Percentiles rank a stretch among this genome's conserved stretches.
Evolutionary conservation across 30 jellyfish, hydroid and myxozoan genomes (phyloP).

Genomic region (Rhopilema esculentum): DNA sequence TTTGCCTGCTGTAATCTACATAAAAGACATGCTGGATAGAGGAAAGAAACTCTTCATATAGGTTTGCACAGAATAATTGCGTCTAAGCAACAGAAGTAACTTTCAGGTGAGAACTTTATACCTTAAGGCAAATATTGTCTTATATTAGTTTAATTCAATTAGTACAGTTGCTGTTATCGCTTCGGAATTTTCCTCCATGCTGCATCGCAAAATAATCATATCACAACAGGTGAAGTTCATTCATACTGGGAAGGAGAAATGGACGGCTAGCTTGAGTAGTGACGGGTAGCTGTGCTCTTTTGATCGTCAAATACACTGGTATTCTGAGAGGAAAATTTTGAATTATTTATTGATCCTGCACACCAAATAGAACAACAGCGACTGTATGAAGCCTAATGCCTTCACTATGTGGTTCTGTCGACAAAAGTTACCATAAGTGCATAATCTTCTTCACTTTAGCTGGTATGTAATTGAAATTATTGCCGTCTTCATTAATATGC

Average conservation of each 20-base stretch:
- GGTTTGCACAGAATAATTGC: too few relatives aligned
- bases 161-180: too few relatives aligned
- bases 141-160: too few relatives aligned
- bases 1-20: too few relatives aligned
- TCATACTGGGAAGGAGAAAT: neutral
- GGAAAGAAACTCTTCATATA: too few relatives aligned
- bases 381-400: neutral
- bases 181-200: too few relatives aligned
- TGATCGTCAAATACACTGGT: neutral
- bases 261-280: neutral
- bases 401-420: neutral
- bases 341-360: neutral
- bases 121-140: too few relatives aligned
- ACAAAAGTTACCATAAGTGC: neutral
- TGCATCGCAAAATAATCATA: neutral
- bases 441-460: neutral
- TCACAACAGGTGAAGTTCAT: neutral
- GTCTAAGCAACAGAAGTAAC: too few relatives aligned
- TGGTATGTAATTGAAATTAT: neutral
- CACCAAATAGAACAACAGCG: neutral
- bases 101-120: too few relatives aligned
- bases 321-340: neutral
- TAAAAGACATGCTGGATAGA: too few relatives aligned
- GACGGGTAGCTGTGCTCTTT: neutral
- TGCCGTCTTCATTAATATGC: neutral